Evolutionary conservation across 2,888 invertebrate genomes (phyloP).

Genomic region (Phlogophora meticulosa): DNA sequence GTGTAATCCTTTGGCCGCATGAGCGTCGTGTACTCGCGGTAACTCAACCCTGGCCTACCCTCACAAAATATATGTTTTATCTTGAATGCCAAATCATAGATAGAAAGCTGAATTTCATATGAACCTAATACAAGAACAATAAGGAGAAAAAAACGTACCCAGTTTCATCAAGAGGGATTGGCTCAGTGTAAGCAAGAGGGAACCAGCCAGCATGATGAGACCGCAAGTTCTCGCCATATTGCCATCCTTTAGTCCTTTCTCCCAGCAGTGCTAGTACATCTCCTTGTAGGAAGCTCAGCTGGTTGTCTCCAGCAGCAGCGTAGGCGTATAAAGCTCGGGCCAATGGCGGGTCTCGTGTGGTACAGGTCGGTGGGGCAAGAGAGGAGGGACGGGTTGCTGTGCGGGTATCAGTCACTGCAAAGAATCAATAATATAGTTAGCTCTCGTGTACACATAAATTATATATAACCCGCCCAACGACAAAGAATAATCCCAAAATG

Average conservation of each 20-base stretch:
- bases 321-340: conserved; percentile 97
- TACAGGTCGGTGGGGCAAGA: conserved; percentile 91
- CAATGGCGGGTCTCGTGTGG: conserved; percentile 93
- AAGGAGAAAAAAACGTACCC: conserved; percentile 88
- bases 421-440: background rate
- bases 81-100: background rate
- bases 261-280: conserved; percentile 97
- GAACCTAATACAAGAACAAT: background rate
- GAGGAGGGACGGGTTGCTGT: conserved; percentile 92
- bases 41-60: background rate
- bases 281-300: conserved; percentile 97
- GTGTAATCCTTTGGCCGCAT: background rate
- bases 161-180: conserved; percentile 92
- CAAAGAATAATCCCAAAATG: too few relatives aligned
- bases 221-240: conserved; percentile 98
- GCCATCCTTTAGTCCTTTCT: conserved; percentile 98
- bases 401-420: conserved; percentile 80
- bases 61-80: background rate
- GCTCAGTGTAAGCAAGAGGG: conserved; percentile 98
- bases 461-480: too few relatives aligned
- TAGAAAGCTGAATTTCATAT: too few relatives aligned
- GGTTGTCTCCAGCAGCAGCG: conserved; percentile 97
- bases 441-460: too few relatives aligned
- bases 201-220: conserved; percentile 99
- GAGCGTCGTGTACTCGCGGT: fast-evolving